Evolutionary conservation across 2,797 vertebrate species (phyloP).

Genomic region (Neopelma chrysocephalum): DNA sequence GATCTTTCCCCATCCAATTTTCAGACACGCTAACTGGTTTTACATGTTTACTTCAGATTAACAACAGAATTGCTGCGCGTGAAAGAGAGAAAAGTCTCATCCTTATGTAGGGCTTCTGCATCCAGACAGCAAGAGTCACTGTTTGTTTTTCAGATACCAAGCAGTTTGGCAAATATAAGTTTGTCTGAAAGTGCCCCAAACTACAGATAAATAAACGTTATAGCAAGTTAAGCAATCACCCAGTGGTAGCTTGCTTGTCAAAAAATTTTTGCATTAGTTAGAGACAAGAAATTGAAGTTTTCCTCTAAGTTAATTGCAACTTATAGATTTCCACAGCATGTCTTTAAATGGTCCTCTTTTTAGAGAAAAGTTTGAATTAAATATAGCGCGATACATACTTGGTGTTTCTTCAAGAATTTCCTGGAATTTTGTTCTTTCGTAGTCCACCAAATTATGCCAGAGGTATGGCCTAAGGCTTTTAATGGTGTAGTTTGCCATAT

Average conservation of each 20-base stretch:
- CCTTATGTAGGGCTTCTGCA: neutral
- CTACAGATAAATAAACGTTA: neutral
- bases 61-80: neutral
- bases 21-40: neutral
- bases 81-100: neutral
- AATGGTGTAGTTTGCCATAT: slow-evolving; percentile 90
- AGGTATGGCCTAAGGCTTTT: slow-evolving; percentile 85
- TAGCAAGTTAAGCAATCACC: neutral
- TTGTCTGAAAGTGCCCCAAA: neutral
- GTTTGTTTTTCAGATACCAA: neutral
- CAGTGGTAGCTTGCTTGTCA: neutral
- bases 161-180: neutral
- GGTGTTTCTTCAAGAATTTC: slow-evolving; percentile 89
- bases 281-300: neutral
- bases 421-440: slow-evolving; percentile 89
- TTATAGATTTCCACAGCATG: neutral
- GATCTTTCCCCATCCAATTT: neutral
- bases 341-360: neutral
- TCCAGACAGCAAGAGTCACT: neutral
- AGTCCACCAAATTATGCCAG: slow-evolving; percentile 85
- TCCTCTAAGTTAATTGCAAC: neutral
- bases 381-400: slow-evolving; percentile 72
- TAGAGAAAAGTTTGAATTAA: neutral
- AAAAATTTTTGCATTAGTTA: neutral
- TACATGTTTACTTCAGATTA: neutral